A percentile compares a stretch with the other conserved stretches of the same genome.
phyloP scores from a whole-genome alignment of 2,888 invertebrate genomes.

The Leptinotarsa rubiginosa region DNA sequence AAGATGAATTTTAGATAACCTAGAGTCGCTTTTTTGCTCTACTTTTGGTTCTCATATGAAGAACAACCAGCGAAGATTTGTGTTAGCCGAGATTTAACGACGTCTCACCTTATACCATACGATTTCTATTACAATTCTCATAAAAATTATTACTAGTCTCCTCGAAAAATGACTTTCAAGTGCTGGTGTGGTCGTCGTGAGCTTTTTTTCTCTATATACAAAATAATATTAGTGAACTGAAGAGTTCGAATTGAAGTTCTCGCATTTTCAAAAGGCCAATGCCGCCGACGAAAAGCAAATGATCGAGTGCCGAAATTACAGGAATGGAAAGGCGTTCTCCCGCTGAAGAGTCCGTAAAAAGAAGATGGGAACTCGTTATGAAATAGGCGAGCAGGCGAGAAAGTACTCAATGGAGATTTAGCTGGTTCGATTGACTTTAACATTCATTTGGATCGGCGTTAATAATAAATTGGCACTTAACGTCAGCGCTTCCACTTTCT shows the following conservation, averaged over 20 bases:
- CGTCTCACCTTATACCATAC: too few species aligned
- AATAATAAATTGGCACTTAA: constrained; percentile 47
- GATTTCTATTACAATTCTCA: too few species aligned
- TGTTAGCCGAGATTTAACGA: too few species aligned
- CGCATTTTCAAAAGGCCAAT: constrained; percentile 29
- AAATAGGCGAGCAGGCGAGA: constrained; percentile 35
- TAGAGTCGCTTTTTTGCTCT: too few species aligned
- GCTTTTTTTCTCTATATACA: too few species aligned
- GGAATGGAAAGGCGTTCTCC: constrained; percentile 33
- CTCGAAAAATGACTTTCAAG: too few species aligned
- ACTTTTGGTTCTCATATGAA: too few species aligned
- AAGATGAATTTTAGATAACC: too few species aligned
- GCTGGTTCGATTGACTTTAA: constrained; percentile 51
- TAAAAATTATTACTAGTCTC: too few species aligned
- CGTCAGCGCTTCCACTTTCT: constrained; percentile 39
- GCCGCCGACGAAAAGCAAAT: constrained; percentile 37
- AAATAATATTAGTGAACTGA: too few species aligned
- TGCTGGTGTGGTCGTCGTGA: too few species aligned
- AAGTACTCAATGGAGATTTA: constrained; percentile 47
- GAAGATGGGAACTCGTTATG: constrained; percentile 43
- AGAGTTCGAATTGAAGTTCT: constrained; percentile 27
- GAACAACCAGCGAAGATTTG: too few species aligned
- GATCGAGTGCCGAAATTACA: constrained; percentile 44
- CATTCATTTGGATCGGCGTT: constrained; percentile 49
- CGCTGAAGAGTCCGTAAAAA: constrained; percentile 36